Conservation (phyloP, 1,140 invertebrate species). For the Tribolium castaneum region DNA sequence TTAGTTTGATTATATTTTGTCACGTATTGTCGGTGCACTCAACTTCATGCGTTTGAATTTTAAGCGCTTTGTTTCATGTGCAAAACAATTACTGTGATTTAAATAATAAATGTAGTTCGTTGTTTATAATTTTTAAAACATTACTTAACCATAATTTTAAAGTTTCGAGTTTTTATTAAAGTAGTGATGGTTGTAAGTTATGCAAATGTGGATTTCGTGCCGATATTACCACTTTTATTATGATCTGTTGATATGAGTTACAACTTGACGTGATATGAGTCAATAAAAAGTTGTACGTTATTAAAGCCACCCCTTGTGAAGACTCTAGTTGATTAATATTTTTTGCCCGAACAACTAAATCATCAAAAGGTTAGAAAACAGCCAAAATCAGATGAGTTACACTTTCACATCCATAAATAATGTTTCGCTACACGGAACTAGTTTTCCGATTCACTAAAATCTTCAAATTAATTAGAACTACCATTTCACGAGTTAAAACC, state of each 20-base stretch:
- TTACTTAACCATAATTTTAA: conserved; percentile 3
- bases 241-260: conserved; percentile 28
- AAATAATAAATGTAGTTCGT: not conserved
- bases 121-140: not conserved
- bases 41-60: not conserved
- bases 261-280: conserved; percentile 13
- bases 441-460: not conserved
- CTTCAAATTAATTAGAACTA: conserved; percentile 33
- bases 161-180: not conserved
- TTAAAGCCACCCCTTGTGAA: not conserved
- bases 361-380: not conserved
- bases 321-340: not conserved
- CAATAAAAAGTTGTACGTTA: not conserved
- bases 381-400: not conserved
- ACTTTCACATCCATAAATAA: conserved; percentile 25
- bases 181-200: not conserved
- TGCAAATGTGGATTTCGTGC: conserved; percentile 14
- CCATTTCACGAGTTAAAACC: conserved; percentile 2
- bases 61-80: not conserved
- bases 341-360: not conserved
- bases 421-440: conserved; percentile 17
- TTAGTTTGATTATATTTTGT: conserved; percentile 13
- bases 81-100: not conserved
- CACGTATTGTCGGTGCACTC: not conserved
- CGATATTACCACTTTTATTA: conserved; percentile 10